Conservation (phyloP, 2,113 vertebrate species). For the Puffinus mauretanicus region DNA sequence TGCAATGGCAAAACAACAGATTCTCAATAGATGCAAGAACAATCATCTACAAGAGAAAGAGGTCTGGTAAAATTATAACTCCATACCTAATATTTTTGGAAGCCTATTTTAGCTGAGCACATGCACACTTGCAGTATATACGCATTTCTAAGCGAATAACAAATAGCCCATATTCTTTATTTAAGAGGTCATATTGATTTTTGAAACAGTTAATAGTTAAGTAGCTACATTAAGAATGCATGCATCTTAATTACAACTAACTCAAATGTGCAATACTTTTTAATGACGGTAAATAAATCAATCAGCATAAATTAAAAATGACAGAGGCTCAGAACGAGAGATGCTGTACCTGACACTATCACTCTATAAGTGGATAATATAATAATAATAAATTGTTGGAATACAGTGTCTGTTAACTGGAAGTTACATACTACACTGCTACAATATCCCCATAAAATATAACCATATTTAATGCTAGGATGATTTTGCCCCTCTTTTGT, state of each 20-base stretch:
- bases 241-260: constrained; percentile 55
- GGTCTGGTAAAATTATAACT: background rate
- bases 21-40: background rate
- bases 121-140: background rate
- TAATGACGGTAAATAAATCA: constrained; percentile 41
- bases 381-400: background rate
- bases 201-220: constrained; percentile 21
- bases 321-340: background rate
- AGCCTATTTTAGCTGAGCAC: background rate
- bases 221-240: constrained; percentile 41
- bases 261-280: background rate
- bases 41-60: background rate
- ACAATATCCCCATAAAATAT: background rate
- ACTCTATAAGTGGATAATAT: background rate
- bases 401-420: background rate
- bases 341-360: background rate
- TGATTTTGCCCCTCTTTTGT: background rate
- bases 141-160: background rate
- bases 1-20: background rate
- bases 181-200: constrained; percentile 60
- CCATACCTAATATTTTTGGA: background rate
- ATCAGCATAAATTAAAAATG: constrained; percentile 43
- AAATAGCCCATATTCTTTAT: constrained; percentile 27
- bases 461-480: background rate
- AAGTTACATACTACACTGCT: background rate